phyloP scores from a whole-genome alignment of 1,140 invertebrate genomes.

The Phthorimaea operculella region DNA sequence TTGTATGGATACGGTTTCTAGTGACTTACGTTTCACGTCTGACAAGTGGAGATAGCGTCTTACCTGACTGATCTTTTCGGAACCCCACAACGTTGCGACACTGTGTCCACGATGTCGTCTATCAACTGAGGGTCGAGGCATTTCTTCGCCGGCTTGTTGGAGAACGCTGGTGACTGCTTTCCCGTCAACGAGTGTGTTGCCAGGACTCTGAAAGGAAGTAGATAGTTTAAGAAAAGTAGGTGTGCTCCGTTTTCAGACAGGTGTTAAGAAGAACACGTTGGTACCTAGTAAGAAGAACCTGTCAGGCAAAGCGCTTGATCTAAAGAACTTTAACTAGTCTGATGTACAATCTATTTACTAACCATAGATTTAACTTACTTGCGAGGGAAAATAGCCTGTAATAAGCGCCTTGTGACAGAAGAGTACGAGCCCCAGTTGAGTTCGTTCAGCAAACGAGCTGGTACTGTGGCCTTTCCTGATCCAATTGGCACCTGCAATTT shows the following conservation, averaged over 20 bases:
- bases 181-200: conserved; percentile 32
- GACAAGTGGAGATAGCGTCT: neutral
- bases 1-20: too few species aligned
- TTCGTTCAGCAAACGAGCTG: conserved; percentile 25
- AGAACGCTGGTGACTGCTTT: conserved; percentile 29
- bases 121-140: conserved; percentile 23
- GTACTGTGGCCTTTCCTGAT: conserved; percentile 24
- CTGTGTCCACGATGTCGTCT: conserved; percentile 25
- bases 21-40: too few species aligned
- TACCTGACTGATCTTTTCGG: conserved; percentile 26
- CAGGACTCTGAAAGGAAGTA: conserved; percentile 18
- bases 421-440: conserved; percentile 39
- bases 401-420: conserved; percentile 29
- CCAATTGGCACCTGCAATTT: conserved; percentile 33
- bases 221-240: too few species aligned
- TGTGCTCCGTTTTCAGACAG: too few species aligned
- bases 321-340: too few species aligned
- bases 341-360: too few species aligned
- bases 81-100: conserved; percentile 22
- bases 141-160: conserved; percentile 22
- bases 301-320: too few species aligned
- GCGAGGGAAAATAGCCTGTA: conserved; percentile 40
- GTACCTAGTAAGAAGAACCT: too few species aligned
- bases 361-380: too few species aligned
- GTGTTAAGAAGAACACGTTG: too few species aligned